phyloP scores from a whole-genome alignment of 2,113 vertebrate genomes.

The Craseonycteris thonglongyai region DNA sequence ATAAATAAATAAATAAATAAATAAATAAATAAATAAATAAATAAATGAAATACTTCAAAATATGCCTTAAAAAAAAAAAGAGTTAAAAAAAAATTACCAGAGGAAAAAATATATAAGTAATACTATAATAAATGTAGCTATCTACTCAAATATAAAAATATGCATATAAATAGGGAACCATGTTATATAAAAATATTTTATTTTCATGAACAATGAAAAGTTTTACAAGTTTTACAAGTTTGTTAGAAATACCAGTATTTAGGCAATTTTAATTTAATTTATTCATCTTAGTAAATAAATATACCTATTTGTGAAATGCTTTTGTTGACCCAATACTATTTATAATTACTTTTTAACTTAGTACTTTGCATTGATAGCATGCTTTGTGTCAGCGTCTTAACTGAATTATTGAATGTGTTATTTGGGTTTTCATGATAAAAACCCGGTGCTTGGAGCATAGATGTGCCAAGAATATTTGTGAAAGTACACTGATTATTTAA shows the following conservation, averaged over 20 bases:
- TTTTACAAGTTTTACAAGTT: background rate
- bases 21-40: too few relatives aligned
- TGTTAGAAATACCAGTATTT: background rate
- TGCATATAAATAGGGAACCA: background rate
- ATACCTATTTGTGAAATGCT: background rate
- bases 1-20: too few relatives aligned
- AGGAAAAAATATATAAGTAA: background rate
- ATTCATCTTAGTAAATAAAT: background rate
- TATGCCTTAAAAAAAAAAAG: too few relatives aligned
- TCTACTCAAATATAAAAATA: background rate
- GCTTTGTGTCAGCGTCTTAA: background rate
- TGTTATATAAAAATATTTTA: background rate
- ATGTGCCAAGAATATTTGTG: background rate
- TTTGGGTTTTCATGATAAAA: background rate
- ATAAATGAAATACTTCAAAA: too few relatives aligned
- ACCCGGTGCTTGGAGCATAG: background rate
- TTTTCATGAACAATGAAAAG: background rate
- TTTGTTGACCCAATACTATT: background rate
- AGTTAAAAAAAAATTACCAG: too few relatives aligned
- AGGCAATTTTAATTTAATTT: background rate
- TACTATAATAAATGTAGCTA: background rate
- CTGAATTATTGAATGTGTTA: background rate
- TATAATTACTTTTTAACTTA: background rate
- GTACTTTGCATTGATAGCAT: background rate
- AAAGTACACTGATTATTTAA: background rate